Evolutionary conservation across 2,113 vertebrate species (phyloP), one percentile per base, ranked within the genome.

Genomic region (Proterorhinus semilunaris): DNA sequence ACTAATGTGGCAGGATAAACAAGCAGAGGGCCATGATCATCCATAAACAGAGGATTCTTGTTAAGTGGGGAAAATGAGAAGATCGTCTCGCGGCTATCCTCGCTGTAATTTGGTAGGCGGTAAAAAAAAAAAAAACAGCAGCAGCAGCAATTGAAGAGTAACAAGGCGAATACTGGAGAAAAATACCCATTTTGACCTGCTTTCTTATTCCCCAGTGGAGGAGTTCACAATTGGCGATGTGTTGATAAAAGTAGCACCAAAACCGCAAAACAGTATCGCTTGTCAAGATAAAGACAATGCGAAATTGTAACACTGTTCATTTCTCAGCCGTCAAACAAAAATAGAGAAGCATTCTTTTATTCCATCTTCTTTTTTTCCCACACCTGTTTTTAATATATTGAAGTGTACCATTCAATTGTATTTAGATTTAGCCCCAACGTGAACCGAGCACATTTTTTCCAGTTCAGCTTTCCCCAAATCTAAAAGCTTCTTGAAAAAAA

Each of bases 1-100:
- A 79, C 75, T 65, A 80, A 81, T 78, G 45, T 16, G 55, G 76
- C 59, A 75, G 69, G 72, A 73, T 71, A 80, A 87, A 86, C 71
- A 80, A 84, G 80, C 68, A 68, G 67, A 78, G 69, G 79, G 52
- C 64, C 55, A 62, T 88, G 85, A 88, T 87, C 82, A 81, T 88
- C 84, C 82, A 87, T 78, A 86, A 90, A 89, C 83, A 83, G 72
- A 85, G 83, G 27, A 36, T 52, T 80, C 84, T 86, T 89, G 86
- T 86, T 88, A 88, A 85, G 75, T 54, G 81, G 75, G 62, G 75
- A 82, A 76, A 88, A 83, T 81, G 85, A 87, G 83, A 83, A 73
- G 69, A 85, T 65, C 70, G 80, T 71, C 85, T 83, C 59, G 49
- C 72, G 83, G 87, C 82, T 71, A 79, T 75, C 72, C 72, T 62